A percentile compares a stretch with the other conserved stretches of the same genome.
Conservation (phyloP, 1,140 invertebrate species). For the Cyclina sinensis region DNA sequence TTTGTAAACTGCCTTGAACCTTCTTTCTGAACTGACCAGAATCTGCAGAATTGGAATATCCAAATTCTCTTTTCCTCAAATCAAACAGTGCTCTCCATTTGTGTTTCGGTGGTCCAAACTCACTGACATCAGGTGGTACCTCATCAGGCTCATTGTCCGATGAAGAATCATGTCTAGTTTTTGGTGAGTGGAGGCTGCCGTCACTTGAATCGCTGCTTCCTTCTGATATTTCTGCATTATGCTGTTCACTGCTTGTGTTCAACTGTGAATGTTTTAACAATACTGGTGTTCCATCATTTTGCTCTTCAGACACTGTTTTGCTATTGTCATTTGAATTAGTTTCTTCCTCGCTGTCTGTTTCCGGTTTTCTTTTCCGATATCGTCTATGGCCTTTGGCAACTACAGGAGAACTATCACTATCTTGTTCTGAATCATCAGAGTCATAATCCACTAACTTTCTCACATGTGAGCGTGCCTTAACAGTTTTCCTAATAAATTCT, state of each 20-base stretch:
- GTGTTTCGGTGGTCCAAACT: conserved; percentile 89
- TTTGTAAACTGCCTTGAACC: conserved; percentile 94
- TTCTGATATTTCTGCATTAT: conserved; percentile 38
- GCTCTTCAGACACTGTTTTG: neutral
- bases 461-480: conserved; percentile 22
- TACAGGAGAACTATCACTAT: neutral
- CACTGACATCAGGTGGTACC: conserved; percentile 77
- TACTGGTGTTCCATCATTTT: conserved; percentile 45
- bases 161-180: conserved; percentile 9
- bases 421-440: conserved; percentile 36
- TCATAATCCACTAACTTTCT: conserved; percentile 50
- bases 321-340: conserved; percentile 31
- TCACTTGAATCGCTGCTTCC: conserved; percentile 51
- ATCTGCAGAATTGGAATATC: conserved; percentile 75
- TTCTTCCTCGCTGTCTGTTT: conserved; percentile 36
- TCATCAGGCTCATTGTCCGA: conserved; percentile 67
- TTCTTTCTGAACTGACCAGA: conserved; percentile 90
- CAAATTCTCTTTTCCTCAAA: conserved; percentile 82
- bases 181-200: conserved; percentile 20
- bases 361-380: conserved; percentile 45
- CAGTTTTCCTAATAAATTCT: conserved; percentile 38
- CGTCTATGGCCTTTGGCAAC: conserved; percentile 20
- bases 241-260: conserved; percentile 7
- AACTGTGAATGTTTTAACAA: conserved; percentile 49
- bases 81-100: conserved; percentile 89